Conservation (phyloP, 2,888 invertebrate species). For the Epistrophe eligans region DNA sequence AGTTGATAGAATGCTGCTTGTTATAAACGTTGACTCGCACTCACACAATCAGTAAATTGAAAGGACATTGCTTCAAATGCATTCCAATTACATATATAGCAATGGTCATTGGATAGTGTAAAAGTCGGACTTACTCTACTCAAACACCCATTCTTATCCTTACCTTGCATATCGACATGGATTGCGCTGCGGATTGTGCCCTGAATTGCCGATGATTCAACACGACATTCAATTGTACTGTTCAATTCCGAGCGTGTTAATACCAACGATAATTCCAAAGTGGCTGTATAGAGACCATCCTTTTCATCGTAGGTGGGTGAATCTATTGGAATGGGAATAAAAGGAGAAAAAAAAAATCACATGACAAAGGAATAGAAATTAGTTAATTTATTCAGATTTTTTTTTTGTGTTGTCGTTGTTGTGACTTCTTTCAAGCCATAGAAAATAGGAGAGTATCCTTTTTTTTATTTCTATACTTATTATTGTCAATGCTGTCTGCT, state of each 20-base stretch:
- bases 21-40: slow-evolving; percentile 1
- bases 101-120: slow-evolving; percentile 19
- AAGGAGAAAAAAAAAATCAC: background rate
- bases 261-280: slow-evolving; percentile 86
- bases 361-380: slow-evolving; percentile 43
- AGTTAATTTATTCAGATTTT: slow-evolving; percentile 47
- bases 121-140: background rate
- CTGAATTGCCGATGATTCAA: slow-evolving; percentile 86
- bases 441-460: slow-evolving; percentile 18
- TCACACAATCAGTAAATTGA: slow-evolving; percentile 25
- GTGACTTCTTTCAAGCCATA: slow-evolving; percentile 6
- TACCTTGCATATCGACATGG: slow-evolving; percentile 89
- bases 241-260: slow-evolving; percentile 89
- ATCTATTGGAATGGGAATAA: slow-evolving; percentile 83
- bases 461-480: background rate
- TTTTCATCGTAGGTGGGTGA: slow-evolving; percentile 85
- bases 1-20: slow-evolving; percentile 30
- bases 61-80: slow-evolving; percentile 34
- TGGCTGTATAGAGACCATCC: slow-evolving; percentile 87
- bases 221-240: slow-evolving; percentile 88
- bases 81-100: slow-evolving; percentile 38
- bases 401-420: background rate
- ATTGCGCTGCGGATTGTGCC: slow-evolving; percentile 83
- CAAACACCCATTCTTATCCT: background rate
- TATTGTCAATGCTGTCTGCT: slow-evolving; percentile 38